Evolutionary conservation across 2,113 vertebrate species (phyloP).

Genomic region (Sinocyclocheilus maitianheensis): DNA sequence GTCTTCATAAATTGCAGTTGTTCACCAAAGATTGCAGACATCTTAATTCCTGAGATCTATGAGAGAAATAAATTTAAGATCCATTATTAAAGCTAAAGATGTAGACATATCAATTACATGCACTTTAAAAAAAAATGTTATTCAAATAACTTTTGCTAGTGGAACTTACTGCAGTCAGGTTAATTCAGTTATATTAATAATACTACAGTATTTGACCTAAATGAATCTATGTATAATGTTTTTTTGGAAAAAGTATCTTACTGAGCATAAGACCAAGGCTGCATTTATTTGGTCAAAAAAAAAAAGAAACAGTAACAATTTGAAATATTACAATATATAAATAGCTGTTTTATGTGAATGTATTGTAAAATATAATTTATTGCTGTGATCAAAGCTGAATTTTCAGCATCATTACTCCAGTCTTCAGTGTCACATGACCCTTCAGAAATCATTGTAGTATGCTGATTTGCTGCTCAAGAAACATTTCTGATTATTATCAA

Average conservation of each 20-base stretch:
- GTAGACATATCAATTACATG: not conserved
- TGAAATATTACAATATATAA: not conserved
- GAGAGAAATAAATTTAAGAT: constrained; percentile 30
- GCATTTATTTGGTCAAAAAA: not conserved
- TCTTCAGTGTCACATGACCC: not conserved
- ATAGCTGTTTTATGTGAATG: not conserved
- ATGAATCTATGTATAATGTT: too few species aligned
- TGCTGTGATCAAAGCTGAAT: not conserved
- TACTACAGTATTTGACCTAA: too few species aligned
- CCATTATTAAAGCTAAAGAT: not conserved
- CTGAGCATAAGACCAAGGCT: too few species aligned
- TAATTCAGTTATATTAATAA: too few species aligned
- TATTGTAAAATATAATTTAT: not conserved
- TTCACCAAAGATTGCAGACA: constrained; percentile 38
- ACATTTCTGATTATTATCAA: not conserved
- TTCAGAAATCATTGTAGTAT: not conserved
- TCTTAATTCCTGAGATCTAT: constrained; percentile 30
- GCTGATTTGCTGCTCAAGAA: not conserved
- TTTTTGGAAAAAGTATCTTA: too few species aligned
- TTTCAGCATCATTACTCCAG: not conserved
- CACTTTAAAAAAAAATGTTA: not conserved
- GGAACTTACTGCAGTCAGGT: too few species aligned
- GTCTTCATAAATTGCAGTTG: constrained; percentile 14
- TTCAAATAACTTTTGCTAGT: too few species aligned
- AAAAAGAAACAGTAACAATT: not conserved